Percentiles rank a stretch among this genome's conserved stretches.
Evolutionary conservation across 1,140 invertebrate species (phyloP).

Genomic region (Cydia strobilella): DNA sequence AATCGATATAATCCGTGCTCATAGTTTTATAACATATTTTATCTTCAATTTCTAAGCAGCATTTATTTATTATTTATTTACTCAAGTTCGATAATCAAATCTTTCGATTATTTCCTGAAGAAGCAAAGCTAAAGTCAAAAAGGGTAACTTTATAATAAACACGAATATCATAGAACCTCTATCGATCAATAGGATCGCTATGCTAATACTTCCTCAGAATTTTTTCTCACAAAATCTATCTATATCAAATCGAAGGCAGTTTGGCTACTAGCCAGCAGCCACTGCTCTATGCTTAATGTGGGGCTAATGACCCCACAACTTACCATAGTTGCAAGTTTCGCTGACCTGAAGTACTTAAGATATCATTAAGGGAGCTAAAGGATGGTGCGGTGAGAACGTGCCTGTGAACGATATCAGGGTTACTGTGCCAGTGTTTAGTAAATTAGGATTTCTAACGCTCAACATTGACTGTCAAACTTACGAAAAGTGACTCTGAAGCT

Average conservation of each 20-base stretch:
- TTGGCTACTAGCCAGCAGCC: slow-evolving; percentile 64
- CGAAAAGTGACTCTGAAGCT: slow-evolving; percentile 4
- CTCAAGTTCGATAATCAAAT: no score
- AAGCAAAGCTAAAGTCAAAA: no score
- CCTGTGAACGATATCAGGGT: slow-evolving; percentile 21
- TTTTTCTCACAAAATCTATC: not conserved
- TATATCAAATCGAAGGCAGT: slow-evolving; percentile 57
- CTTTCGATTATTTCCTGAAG: no score
- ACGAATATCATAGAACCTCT: not conserved
- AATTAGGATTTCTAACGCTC: slow-evolving; percentile 1
- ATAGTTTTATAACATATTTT: no score
- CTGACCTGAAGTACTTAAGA: slow-evolving; percentile 24
- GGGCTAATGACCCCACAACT: slow-evolving; percentile 67
- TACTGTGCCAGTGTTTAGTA: slow-evolving; percentile 9
- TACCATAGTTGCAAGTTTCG: slow-evolving; percentile 46
- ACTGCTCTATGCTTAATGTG: slow-evolving; percentile 55
- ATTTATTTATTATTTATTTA: no score
- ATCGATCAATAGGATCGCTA: not conserved
- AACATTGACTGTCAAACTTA: not conserved
- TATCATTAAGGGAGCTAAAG: slow-evolving; percentile 18
- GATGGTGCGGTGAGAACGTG: slow-evolving; percentile 14
- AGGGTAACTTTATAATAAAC: no score
- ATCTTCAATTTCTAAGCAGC: no score
- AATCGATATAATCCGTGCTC: no score
- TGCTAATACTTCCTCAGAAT: slow-evolving; percentile 5